These are phyloP conservation scores for Tiliqua scincoides DNA, from an alignment of 2,113 vertebrate species.

Conservation along the genomic window DNA sequence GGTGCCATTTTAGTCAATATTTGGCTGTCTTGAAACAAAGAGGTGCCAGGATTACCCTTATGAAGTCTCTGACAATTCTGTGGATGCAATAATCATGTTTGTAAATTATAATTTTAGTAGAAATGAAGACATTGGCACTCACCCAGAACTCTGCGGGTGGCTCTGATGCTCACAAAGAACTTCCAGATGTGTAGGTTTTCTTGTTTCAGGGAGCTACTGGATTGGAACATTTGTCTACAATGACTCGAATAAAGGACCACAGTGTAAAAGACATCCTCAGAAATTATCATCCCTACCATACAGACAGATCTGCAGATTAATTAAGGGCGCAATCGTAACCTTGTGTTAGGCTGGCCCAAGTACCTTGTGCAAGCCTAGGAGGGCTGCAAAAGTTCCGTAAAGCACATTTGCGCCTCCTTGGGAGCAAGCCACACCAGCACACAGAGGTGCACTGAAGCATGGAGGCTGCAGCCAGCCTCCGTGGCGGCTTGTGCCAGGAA, in stretches of 20 bases:
- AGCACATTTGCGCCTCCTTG: too few species aligned
- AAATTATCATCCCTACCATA: neutral
- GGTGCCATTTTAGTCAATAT: slow-evolving; percentile 44
- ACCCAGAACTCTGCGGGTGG: slow-evolving; percentile 6
- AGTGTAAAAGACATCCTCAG: neutral
- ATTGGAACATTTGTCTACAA: neutral
- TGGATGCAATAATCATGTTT: slow-evolving; percentile 31
- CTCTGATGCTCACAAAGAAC: neutral
- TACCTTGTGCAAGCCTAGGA: too few species aligned
- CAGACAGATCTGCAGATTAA: neutral
- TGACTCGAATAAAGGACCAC: neutral
- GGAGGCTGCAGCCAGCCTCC: too few species aligned
- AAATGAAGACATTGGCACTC: slow-evolving; percentile 39
- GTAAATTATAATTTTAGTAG: slow-evolving; percentile 16
- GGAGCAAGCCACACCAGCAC: too few species aligned
- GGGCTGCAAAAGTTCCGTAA: too few species aligned
- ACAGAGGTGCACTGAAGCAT: too few species aligned
- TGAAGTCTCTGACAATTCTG: slow-evolving; percentile 10
- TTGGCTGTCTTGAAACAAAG: slow-evolving; percentile 42
- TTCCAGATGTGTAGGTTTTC: neutral
- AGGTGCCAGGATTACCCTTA: slow-evolving; percentile 46
- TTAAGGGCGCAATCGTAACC: too few species aligned
- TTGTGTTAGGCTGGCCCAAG: too few species aligned
- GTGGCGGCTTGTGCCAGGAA: too few species aligned
- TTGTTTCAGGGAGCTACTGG: neutral